Conservation (phyloP, 1,140 invertebrate genomes). For the Lamellibrachia luymesi region DNA sequence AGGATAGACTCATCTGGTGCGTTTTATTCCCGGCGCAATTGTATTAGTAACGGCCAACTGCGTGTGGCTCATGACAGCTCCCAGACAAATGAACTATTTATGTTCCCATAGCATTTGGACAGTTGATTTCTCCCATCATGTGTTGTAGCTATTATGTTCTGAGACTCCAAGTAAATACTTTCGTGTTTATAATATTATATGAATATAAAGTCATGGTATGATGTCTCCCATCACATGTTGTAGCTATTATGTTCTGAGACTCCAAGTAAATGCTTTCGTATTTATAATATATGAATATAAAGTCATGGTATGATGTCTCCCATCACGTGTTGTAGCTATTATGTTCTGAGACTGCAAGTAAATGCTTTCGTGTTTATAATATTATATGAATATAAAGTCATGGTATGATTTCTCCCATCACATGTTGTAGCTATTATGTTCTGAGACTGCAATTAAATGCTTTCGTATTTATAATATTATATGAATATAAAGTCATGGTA, state of each 20-base stretch:
- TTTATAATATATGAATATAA: not conserved
- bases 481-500: too few species aligned
- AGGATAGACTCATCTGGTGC: not conserved
- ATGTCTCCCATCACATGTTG: not conserved
- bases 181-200: not conserved
- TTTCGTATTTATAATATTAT: not conserved
- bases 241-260: not conserved
- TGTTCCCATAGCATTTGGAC: not conserved
- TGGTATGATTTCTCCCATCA: not conserved
- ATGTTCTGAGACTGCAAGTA: too few species aligned
- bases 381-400: not conserved
- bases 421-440: not conserved
- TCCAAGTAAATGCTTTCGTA: not conserved
- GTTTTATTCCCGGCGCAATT: not conserved
- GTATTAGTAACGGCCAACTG: not conserved
- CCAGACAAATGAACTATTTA: not conserved
- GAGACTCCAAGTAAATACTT: not conserved
- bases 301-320: not conserved
- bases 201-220: not conserved
- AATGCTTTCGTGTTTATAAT: not conserved
- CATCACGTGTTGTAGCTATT: not conserved
- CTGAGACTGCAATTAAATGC: not conserved
- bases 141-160: not conserved
- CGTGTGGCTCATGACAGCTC: not conserved
- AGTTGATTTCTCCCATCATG: not conserved